Base-by-base conservation (phyloP, 2,797 vertebrate genomes). In the Sphenodon punctatus region DNA sequence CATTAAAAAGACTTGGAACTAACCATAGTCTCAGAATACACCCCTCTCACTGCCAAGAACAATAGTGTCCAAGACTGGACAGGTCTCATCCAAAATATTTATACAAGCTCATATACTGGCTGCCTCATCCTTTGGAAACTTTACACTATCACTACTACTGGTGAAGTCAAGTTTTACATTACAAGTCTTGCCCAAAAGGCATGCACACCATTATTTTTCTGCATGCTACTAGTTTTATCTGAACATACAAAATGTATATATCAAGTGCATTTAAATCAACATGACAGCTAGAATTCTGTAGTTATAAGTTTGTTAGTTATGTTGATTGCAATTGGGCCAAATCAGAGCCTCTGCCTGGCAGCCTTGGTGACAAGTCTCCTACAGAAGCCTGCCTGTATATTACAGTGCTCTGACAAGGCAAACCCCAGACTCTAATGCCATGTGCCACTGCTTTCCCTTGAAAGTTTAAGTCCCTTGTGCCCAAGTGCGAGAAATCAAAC, bases 291-390 rank as follows among this genome's bases (percentile, higher is more conserved):
- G 13, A 36, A 27, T 0, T 36, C 43, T 9, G 17, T 17, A 7
- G 20, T 30, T 5, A 45, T 41, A 20, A 10, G 38, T 23, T 4
- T 34, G 78, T 53, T 39, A 23, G 77, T 6, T 32, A 27, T 12
- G n/a, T n/a, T n/a, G n/a, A n/a, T n/a, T n/a, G n/a, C n/a, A n/a
- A n/a, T 17, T 10, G 1, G 27, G 19, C 49, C 7, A 15, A 7
- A 0, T 4, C 34, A 9, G 20, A 38, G 5, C n/a, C 3, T 0
- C 2, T 10, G 48, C 6, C 1, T 0, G 10, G 38, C 55, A 14
- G 22, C 13, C 6, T 12, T 17, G 3, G 5, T 6, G 14, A 65
- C 36, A 17, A 23, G 25, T 70, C 23, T 53, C 43, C 60, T 25
- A 38, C 2, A 1, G 58, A 30, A n/a, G n/a, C n/a, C n/a, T n/a